A percentile compares a stretch with the other conserved stretches of the same genome.
These are phyloP conservation scores for Sinosuthora webbiana DNA, from an alignment of 2,113 vertebrate genomes.

Conservation along the genomic window DNA sequence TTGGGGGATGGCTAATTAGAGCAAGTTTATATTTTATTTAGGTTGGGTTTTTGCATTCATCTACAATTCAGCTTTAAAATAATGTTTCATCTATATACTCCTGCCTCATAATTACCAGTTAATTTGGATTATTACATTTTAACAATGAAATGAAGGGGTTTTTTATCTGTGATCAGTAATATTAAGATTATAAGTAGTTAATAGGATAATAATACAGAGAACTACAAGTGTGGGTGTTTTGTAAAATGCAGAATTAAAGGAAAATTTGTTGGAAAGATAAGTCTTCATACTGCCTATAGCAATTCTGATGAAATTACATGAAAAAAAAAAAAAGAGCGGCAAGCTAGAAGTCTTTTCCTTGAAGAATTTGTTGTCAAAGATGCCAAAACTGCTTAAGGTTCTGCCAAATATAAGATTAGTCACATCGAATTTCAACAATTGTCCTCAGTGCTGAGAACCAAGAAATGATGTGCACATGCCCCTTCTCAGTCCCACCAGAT, in stretches of 20 bases:
- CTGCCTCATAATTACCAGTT: background rate
- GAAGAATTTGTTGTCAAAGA: background rate
- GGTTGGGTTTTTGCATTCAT: background rate
- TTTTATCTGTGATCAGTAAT: background rate
- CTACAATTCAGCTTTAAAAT: background rate
- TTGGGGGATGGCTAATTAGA: background rate
- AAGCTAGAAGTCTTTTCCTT: background rate
- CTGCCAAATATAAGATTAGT: background rate
- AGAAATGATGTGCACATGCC: background rate
- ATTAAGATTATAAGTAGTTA: background rate
- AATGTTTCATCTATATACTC: background rate
- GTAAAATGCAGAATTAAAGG: background rate
- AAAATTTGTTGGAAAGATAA: background rate
- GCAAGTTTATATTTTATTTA: background rate
- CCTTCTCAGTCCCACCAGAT: background rate
- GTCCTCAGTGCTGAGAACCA: background rate
- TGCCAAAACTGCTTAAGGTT: background rate
- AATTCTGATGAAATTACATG: background rate
- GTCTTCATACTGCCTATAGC: background rate
- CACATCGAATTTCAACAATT: background rate
- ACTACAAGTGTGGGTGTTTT: background rate
- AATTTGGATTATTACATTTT: background rate
- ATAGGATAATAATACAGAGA: background rate
- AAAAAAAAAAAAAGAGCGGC: no score
- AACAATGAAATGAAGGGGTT: fast-evolving